Conservation (phyloP, 2,888 invertebrate genomes). For the Amphipoea oculea region DNA sequence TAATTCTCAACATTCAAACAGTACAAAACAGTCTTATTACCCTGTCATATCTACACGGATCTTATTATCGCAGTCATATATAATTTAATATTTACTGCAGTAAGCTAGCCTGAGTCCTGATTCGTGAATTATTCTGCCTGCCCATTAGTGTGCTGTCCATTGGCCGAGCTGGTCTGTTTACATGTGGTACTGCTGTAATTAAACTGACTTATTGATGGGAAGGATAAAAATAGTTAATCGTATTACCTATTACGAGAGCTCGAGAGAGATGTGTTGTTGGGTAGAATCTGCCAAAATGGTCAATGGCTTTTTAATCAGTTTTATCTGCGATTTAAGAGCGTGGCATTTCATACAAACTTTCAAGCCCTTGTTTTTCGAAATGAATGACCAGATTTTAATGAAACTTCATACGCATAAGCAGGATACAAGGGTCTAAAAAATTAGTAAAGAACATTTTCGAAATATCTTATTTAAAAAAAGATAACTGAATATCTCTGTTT, state of each 20-base stretch:
- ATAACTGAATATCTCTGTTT: too few species aligned
- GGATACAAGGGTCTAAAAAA: too few species aligned
- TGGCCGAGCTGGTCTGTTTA: conserved; percentile 55
- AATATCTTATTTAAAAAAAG: too few species aligned
- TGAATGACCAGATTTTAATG: too few species aligned
- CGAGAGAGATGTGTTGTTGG: not conserved
- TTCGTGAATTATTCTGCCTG: conserved; percentile 61
- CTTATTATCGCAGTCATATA: conserved; percentile 37
- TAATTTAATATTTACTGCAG: conserved; percentile 44
- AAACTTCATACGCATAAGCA: too few species aligned
- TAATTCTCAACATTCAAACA: not conserved
- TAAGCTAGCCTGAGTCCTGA: not conserved
- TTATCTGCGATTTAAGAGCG: not conserved
- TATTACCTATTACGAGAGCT: not conserved
- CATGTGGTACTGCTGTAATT: conserved; percentile 60
- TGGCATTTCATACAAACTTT: too few species aligned
- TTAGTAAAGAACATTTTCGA: too few species aligned
- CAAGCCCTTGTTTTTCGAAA: too few species aligned
- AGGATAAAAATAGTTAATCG: conserved; percentile 45
- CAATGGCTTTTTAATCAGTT: too few species aligned
- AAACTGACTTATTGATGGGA: conserved; percentile 53
- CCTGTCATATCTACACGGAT: conserved; percentile 30
- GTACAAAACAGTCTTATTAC: conserved; percentile 33
- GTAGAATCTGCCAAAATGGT: not conserved
- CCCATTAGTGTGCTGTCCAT: conserved; percentile 61